phyloP scores from a whole-genome alignment of 2,113 vertebrate genomes.

The Apus apus region DNA sequence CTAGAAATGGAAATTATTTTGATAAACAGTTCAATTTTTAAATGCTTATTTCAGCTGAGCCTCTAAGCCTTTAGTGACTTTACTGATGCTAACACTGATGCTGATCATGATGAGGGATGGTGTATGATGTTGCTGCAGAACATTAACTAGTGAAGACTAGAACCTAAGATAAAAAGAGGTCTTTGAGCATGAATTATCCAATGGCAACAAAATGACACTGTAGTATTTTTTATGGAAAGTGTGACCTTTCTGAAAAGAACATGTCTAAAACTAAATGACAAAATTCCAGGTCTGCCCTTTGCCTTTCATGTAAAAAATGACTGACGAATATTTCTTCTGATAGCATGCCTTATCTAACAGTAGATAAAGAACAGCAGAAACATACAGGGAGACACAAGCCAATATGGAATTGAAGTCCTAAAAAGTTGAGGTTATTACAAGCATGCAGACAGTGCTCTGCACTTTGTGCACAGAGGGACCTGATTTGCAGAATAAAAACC shows the following conservation, averaged over 20 bases:
- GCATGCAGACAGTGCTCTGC: not conserved
- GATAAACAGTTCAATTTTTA: not conserved
- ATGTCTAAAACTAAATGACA: slow-evolving; percentile 37
- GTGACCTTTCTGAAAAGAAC: slow-evolving; percentile 36
- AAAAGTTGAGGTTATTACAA: not conserved
- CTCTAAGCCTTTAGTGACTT: not conserved
- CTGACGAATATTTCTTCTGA: not conserved
- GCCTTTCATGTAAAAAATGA: slow-evolving; percentile 1
- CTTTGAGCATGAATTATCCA: not conserved
- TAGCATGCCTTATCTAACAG: not conserved
- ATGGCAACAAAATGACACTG: not conserved
- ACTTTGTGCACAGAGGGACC: not conserved
- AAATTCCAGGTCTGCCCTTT: not conserved
- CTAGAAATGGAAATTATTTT: not conserved
- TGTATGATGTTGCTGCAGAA: not conserved
- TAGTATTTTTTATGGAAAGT: not conserved
- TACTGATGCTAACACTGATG: not conserved
- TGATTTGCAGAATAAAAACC: not conserved
- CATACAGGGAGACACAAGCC: not conserved
- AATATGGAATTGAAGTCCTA: not conserved
- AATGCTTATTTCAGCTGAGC: not conserved
- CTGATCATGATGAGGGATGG: not conserved
- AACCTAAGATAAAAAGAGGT: not conserved
- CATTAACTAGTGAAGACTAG: not conserved
- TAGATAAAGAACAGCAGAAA: not conserved